Conservation (phyloP, 2,888 invertebrate genomes). For the Bellardia pandia region DNA sequence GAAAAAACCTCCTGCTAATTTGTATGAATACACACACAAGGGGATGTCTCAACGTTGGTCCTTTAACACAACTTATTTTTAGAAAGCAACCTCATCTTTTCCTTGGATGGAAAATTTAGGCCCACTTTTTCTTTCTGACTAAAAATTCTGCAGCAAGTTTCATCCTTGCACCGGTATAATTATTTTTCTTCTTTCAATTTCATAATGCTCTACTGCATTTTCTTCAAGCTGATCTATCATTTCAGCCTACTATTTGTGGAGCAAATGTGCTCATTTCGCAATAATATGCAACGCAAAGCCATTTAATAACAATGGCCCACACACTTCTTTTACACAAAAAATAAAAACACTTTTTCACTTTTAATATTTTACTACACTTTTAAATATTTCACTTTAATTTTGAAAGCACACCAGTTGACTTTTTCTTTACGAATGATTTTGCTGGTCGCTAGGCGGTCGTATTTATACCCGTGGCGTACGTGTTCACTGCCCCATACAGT, state of each 20-base stretch:
- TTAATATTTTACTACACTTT: constrained; percentile 9
- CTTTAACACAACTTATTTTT: not conserved
- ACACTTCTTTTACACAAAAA: not conserved
- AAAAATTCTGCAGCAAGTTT: not conserved
- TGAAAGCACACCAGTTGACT: constrained; percentile 19
- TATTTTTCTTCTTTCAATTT: constrained; percentile 15
- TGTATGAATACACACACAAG: not conserved
- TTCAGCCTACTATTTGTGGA: constrained; percentile 11
- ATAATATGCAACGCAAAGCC: constrained; percentile 37
- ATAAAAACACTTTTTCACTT: constrained; percentile 12
- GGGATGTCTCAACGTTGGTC: not conserved
- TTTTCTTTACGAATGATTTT: constrained; percentile 45
- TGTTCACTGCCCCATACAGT: constrained; percentile 16
- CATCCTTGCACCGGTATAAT: not conserved
- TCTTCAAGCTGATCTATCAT: not conserved
- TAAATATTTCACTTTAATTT: constrained; percentile 22
- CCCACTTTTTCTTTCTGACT: not conserved
- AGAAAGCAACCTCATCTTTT: not conserved
- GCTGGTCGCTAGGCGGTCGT: not conserved
- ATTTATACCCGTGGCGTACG: constrained; percentile 67
- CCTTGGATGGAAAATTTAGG: not conserved
- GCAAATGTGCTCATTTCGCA: constrained; percentile 7
- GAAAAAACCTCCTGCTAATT: not conserved
- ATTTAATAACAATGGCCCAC: not conserved
- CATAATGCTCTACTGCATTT: constrained; percentile 40